A percentile compares a stretch with the other conserved stretches of the same genome.
These are phyloP conservation scores for Chlorops oryzae DNA, from an alignment of 1,140 invertebrate species.

Conservation along the genomic window DNA sequence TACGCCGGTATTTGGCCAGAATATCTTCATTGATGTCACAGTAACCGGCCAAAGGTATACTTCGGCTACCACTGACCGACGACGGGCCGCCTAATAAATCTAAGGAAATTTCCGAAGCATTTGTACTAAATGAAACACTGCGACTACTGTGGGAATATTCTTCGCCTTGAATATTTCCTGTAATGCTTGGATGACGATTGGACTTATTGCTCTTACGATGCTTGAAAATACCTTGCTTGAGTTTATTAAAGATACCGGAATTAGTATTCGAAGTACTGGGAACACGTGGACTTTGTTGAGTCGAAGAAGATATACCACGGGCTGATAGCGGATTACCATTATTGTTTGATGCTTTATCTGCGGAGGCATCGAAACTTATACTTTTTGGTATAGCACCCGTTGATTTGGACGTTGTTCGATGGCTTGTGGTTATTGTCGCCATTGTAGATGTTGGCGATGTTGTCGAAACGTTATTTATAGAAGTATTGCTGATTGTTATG, in stretches of 20 bases:
- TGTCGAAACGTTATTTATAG: too few relatives aligned
- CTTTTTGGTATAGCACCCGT: conserved; percentile 85
- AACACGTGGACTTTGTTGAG: background rate
- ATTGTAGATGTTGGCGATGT: conserved; percentile 10
- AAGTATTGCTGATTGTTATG: too few relatives aligned
- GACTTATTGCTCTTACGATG: conserved; percentile 56
- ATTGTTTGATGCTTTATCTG: conserved; percentile 67
- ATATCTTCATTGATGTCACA: conserved; percentile 73
- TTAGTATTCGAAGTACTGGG: conserved; percentile 21
- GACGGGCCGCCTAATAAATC: conserved; percentile 5
- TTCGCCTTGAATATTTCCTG: conserved; percentile 7
- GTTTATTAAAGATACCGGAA: conserved; percentile 62
- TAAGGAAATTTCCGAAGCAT: conserved; percentile 16
- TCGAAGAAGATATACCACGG: conserved; percentile 11
- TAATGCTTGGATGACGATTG: conserved; percentile 46
- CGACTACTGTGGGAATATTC: conserved; percentile 12
- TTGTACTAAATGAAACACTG: conserved; percentile 38
- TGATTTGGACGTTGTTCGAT: conserved; percentile 54
- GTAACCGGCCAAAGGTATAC: conserved; percentile 14
- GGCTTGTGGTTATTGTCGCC: background rate
- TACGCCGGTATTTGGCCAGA: conserved; percentile 87
- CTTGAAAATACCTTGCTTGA: conserved; percentile 58
- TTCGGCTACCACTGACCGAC: conserved; percentile 9
- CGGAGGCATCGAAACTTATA: conserved; percentile 86
- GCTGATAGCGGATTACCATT: conserved; percentile 18